Conservation (phyloP, 2,113 vertebrate species). For the Poeciliopsis turrubarensis region DNA sequence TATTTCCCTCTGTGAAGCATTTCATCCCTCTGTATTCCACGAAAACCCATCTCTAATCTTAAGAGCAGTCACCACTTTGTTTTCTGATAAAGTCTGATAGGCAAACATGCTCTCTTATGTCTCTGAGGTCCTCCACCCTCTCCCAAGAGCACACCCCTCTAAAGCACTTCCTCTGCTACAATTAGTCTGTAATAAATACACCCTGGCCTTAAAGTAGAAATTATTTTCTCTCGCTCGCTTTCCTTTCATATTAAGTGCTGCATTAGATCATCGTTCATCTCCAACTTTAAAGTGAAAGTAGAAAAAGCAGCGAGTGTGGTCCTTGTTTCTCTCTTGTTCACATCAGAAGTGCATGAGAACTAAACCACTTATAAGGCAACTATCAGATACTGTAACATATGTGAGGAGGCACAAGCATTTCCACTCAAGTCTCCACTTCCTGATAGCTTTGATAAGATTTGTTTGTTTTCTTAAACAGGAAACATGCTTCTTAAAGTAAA, state of each 20-base stretch:
- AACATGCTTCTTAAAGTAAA: constrained; percentile 69
- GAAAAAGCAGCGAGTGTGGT: constrained; percentile 18
- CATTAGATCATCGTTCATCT: constrained; percentile 56
- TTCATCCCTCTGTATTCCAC: constrained; percentile 30
- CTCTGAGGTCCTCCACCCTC: constrained; percentile 76
- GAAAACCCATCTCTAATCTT: constrained; percentile 67
- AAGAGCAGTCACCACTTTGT: constrained; percentile 73
- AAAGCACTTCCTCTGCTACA: constrained; percentile 78
- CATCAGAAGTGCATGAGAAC: constrained; percentile 60
- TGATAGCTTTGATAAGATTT: constrained; percentile 82
- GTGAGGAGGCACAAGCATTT: constrained; percentile 73
- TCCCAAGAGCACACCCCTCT: constrained; percentile 70
- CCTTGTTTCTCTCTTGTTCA: constrained; percentile 18
- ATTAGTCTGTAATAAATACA: constrained; percentile 79
- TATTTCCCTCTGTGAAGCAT: constrained; percentile 53
- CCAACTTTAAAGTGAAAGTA: constrained; percentile 38
- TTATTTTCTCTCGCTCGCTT: constrained; percentile 31
- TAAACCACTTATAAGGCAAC: constrained; percentile 56
- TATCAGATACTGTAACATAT: constrained; percentile 63
- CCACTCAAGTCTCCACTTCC: constrained; percentile 76
- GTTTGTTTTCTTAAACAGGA: constrained; percentile 83
- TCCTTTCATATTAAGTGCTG: constrained; percentile 57
- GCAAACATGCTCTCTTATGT: constrained; percentile 78
- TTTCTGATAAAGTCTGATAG: constrained; percentile 78
- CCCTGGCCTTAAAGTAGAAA: constrained; percentile 73